Percentiles rank a stretch among this genome's conserved stretches.
Evolutionary conservation across 2,797 vertebrate genomes (phyloP).

Genomic region (Gymnothorax javanicus): DNA sequence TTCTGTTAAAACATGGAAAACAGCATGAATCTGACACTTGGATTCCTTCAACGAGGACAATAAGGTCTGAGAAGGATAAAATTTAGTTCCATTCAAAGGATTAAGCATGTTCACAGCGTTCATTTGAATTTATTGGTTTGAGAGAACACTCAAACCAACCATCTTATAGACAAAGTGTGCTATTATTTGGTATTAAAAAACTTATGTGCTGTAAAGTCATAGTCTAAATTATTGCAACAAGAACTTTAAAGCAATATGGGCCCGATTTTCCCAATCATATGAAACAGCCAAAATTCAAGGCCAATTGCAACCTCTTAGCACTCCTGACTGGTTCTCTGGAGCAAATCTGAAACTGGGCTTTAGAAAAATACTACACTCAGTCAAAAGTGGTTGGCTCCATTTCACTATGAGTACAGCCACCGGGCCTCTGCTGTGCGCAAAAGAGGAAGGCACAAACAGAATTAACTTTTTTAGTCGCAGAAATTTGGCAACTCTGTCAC

Average conservation of each 20-base stretch:
- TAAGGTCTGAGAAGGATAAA: neutral
- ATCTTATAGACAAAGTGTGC: neutral
- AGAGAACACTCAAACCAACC: neutral
- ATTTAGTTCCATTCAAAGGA: conserved; percentile 1
- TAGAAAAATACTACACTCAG: too few relatives aligned
- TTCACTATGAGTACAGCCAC: too few relatives aligned
- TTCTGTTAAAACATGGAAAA: neutral
- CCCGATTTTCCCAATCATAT: too few relatives aligned
- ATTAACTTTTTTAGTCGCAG: too few relatives aligned
- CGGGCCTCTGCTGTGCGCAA: too few relatives aligned
- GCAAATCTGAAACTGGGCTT: too few relatives aligned
- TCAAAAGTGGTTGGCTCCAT: too few relatives aligned
- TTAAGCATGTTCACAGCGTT: neutral
- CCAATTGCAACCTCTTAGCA: too few relatives aligned
- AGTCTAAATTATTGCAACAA: neutral
- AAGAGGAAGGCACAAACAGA: too few relatives aligned
- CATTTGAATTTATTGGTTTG: neutral
- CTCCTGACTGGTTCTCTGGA: too few relatives aligned
- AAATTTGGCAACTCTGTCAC: too few relatives aligned
- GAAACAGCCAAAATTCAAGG: too few relatives aligned
- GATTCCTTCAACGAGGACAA: neutral
- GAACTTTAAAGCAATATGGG: neutral
- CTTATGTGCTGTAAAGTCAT: neutral
- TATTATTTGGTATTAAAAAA: neutral
- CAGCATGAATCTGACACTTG: neutral